Evolutionary conservation across 2,113 vertebrate genomes (phyloP).

Genomic region (Pituophis catenifer): DNA sequence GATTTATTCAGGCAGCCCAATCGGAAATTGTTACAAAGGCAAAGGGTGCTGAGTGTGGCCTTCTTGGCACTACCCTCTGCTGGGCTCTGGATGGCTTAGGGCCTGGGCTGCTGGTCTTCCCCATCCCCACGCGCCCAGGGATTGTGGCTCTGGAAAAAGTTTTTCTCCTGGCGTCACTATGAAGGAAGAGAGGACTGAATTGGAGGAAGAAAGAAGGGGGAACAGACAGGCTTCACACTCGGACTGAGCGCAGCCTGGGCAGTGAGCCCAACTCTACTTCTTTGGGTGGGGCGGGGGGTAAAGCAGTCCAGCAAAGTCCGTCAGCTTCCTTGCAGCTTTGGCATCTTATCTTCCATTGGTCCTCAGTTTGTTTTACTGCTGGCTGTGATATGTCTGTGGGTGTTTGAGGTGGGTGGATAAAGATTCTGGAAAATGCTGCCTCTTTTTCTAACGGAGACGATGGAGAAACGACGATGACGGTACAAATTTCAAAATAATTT

Average conservation of each 20-base stretch:
- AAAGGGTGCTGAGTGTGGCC: slow-evolving; percentile 1
- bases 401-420: not conserved
- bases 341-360: not conserved
- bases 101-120: slow-evolving; percentile 19
- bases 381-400: not conserved
- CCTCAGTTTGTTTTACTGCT: not conserved
- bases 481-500: not conserved
- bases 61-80: not conserved
- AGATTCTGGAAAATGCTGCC: not conserved
- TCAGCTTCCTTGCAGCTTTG: not conserved
- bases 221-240: not conserved
- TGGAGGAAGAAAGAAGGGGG: not conserved
- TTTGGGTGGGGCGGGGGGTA: not conserved
- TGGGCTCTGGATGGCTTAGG: not conserved
- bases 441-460: not conserved
- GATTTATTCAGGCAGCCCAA: slow-evolving; percentile 60
- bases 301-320: not conserved
- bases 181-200: not conserved
- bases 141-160: not conserved
- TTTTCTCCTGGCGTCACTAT: not conserved
- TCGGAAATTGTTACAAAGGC: slow-evolving; percentile 64
- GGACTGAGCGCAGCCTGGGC: not conserved
- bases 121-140: not conserved
- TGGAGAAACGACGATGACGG: not conserved
- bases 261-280: not conserved